Conservation (phyloP, 2,797 vertebrate genomes). For the Sebastes aleutianus region DNA sequence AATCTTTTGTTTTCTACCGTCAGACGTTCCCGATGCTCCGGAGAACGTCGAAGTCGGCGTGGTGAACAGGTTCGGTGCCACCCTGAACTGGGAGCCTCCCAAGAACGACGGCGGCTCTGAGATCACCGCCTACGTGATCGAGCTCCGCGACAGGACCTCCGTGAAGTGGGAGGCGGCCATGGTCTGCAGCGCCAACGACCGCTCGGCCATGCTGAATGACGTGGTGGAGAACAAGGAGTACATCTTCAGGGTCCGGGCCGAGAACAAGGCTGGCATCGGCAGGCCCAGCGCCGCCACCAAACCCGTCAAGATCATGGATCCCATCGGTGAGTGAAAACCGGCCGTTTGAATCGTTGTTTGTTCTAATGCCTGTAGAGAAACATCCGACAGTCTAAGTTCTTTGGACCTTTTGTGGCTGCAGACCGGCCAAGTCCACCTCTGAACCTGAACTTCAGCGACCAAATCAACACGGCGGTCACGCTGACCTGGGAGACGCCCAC, state of each 20-base stretch:
- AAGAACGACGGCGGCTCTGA: constrained; percentile 92
- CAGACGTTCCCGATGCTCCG: constrained; percentile 97
- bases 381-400: not conserved
- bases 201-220: constrained; percentile 87
- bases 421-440: constrained; percentile 94
- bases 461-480: constrained; percentile 89
- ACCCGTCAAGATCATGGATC: constrained; percentile 96
- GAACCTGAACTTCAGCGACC: constrained; percentile 89
- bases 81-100: constrained; percentile 92
- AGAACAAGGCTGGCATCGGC: constrained; percentile 94
- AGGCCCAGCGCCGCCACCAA: constrained; percentile 93
- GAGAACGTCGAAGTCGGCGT: constrained; percentile 87
- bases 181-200: constrained; percentile 85
- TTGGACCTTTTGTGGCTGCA: constrained; percentile 55
- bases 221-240: constrained; percentile 99
- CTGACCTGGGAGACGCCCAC: constrained; percentile 95
- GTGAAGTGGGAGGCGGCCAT: constrained; percentile 94
- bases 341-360: rapidly evolving
- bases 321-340: constrained; percentile 84
- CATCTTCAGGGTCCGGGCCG: constrained; percentile 95
- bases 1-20: not conserved
- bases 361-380: not conserved
- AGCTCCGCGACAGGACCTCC: constrained; percentile 93
- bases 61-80: constrained; percentile 93
- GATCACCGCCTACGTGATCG: constrained; percentile 92